Base-by-base conservation (phyloP, 1,140 invertebrate species). In the Leucophenga varia region DNA sequence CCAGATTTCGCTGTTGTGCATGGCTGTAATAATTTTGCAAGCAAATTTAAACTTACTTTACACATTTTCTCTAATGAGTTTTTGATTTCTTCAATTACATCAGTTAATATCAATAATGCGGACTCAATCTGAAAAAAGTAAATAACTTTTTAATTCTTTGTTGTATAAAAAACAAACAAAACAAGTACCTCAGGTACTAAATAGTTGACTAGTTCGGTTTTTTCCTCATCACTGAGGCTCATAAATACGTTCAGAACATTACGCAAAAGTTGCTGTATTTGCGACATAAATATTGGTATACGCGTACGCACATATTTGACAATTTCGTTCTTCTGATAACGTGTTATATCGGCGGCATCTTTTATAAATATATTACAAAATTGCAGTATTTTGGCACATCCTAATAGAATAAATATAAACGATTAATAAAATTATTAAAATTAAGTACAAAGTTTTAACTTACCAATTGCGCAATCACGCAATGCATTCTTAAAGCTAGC, bases 221-320 rank as follows among this genome's bases (percentile, higher is more conserved):
- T 72, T 61, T 85, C 81, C 18, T 76, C 67, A 25, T 76, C 65
- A 41, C 76, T 78, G 46, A 85, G 76, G n/a, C 75, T 76, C 17
- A 79, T 77, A 50, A 84, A 79, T 37, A 83, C 81, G 20, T 74
- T 77, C 43, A 82, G 80, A 25, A 83, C 75, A 34, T 79, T 80
- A 47, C 81, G 76, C n/a, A 85, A 64, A 43, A 86, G 77, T 43
- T 79, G 79, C 46, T 80, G 77, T 16, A 83, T 64, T 57, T 86
- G 84, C 25, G 79, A 79, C 58, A 86, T 76, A 49, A 85, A 83
- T n/a, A 84, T 76, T 2, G 83, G 83, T 20, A 86, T 72, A 40
- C 83, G 76, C 21, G 82, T 81, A 53, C 83, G 83, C 3, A 83
- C 79, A 72, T 85, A 84, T 53, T 81, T 79, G 43, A 86, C 83